A percentile compares a stretch with the other conserved stretches of the same genome.
phyloP scores from a whole-genome alignment of 2,113 vertebrate genomes.

The Neomonachus schauinslandi region DNA sequence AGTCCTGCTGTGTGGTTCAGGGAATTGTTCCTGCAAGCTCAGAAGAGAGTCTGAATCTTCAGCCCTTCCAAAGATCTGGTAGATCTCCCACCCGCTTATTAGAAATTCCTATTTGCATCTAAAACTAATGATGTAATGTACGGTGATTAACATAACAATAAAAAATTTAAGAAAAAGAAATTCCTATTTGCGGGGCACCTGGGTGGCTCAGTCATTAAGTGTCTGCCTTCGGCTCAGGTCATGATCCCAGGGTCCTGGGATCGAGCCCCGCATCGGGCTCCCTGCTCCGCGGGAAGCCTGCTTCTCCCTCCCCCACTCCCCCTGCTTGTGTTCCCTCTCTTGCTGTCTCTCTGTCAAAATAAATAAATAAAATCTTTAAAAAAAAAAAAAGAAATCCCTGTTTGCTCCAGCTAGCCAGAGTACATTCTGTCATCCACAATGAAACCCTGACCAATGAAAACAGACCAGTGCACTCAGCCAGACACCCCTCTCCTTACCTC shows the following conservation, averaged over 20 bases:
- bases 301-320: too few relatives aligned
- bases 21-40: neutral
- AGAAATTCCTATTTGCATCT: neutral
- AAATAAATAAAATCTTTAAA: too few relatives aligned
- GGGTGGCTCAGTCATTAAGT: too few relatives aligned
- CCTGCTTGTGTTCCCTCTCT: too few relatives aligned
- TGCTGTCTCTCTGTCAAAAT: too few relatives aligned
- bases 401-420: neutral
- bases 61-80: neutral
- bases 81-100: neutral
- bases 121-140: too few relatives aligned
- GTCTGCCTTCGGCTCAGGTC: too few relatives aligned
- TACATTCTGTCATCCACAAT: neutral
- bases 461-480: neutral
- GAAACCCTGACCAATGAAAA: neutral
- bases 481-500: neutral
- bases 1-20: neutral
- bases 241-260: too few relatives aligned
- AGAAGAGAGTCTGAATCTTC: neutral
- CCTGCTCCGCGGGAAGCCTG: too few relatives aligned
- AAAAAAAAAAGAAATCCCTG: neutral
- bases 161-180: neutral
- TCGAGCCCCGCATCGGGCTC: too few relatives aligned
- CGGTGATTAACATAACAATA: too few relatives aligned
- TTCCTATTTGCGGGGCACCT: neutral